Percentiles rank a stretch among this genome's conserved stretches.
phyloP scores from a whole-genome alignment of 2,888 invertebrate genomes.

The Sphaeridia pumilis region DNA sequence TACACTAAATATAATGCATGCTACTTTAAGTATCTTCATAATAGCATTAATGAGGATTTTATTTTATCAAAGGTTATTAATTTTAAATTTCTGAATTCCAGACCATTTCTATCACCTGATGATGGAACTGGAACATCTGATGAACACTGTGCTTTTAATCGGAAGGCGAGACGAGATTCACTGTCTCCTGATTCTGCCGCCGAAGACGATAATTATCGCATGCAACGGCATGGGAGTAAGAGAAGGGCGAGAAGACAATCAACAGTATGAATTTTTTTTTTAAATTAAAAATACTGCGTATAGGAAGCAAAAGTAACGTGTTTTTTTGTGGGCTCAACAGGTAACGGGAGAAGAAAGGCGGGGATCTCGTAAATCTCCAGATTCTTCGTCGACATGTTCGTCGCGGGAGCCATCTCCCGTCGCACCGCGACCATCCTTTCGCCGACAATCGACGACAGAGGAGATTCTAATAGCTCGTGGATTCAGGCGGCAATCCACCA shows the following conservation, averaged over 20 bases:
- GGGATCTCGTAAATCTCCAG: slow-evolving; percentile 42
- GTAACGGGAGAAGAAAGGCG: slow-evolving; percentile 24
- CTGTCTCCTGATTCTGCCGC: slow-evolving; percentile 77
- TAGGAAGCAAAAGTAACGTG: neutral
- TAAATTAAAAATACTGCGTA: neutral
- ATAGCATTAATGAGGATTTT: too few species aligned
- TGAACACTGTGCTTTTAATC: slow-evolving; percentile 21
- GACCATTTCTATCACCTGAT: slow-evolving; percentile 72
- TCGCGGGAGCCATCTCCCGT: slow-evolving; percentile 73
- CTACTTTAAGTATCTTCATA: too few species aligned
- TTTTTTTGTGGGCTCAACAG: neutral
- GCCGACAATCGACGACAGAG: slow-evolving; percentile 80
- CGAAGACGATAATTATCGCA: slow-evolving; percentile 43
- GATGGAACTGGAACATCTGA: slow-evolving; percentile 38
- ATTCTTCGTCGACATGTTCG: slow-evolving; percentile 54
- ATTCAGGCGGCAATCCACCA: slow-evolving; percentile 77
- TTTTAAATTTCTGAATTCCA: slow-evolving; percentile 44
- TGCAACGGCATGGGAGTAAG: slow-evolving; percentile 40
- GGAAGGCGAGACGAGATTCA: slow-evolving; percentile 52
- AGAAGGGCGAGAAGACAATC: slow-evolving; percentile 31
- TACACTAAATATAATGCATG: too few species aligned
- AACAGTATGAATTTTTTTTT: slow-evolving; percentile 21
- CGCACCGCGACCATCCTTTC: slow-evolving; percentile 51
- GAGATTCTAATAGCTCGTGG: slow-evolving; percentile 82
- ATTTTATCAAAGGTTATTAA: too few species aligned